These are phyloP conservation scores for Bedellia somnulentella DNA, from an alignment of 2,888 invertebrate genomes.

Conservation along the genomic window DNA sequence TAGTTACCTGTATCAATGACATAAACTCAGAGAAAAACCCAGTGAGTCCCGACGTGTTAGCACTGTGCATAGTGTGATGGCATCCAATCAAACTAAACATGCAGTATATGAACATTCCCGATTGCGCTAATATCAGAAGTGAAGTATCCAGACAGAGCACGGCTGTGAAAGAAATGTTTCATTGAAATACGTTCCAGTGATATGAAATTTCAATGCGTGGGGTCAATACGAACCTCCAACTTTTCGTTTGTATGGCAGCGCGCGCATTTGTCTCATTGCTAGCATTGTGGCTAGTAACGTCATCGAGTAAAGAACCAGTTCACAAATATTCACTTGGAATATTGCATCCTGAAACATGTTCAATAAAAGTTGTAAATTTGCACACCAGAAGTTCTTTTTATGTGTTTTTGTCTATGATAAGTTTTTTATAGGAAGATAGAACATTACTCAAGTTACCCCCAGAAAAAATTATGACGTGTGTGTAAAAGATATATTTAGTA, in stretches of 20 bases:
- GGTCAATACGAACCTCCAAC: conserved; percentile 40
- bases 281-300: conserved; percentile 65
- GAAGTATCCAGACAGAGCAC: conserved; percentile 72
- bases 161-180: conserved; percentile 17
- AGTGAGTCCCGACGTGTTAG: conserved; percentile 58
- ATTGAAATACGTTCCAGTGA: no score
- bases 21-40: conserved; percentile 74
- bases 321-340: conserved; percentile 75
- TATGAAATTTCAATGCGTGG: no score
- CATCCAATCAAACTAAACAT: conserved; percentile 85
- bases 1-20: conserved; percentile 70
- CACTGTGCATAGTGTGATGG: conserved; percentile 61
- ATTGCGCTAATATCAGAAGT: conserved; percentile 82
- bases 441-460: no score
- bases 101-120: conserved; percentile 85
- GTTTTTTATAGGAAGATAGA: no score
- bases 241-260: conserved; percentile 67
- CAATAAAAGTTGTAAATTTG: no score
- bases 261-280: conserved; percentile 70
- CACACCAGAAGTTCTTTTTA: no score
- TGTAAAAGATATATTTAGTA: no score
- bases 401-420: no score
- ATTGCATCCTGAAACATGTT: conserved; percentile 63
- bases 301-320: conserved; percentile 70
- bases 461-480: no score